Conservation (phyloP, 2,797 vertebrate species). For the Masticophis lateralis region DNA sequence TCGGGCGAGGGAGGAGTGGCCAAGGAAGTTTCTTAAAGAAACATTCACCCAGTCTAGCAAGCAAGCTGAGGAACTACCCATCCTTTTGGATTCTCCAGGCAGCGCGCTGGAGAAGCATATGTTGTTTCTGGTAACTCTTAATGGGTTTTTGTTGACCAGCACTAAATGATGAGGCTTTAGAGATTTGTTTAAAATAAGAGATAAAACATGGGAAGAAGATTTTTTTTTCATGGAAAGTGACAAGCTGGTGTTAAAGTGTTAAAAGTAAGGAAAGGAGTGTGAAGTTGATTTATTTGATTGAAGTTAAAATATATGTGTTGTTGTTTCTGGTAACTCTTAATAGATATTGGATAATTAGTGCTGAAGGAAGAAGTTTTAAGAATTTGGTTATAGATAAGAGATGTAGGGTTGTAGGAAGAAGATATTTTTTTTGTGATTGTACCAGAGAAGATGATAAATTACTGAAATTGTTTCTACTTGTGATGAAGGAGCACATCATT, state of each 20-base stretch:
- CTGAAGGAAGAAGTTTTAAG: not conserved
- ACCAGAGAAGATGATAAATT: no score
- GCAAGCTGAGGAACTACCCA: no score
- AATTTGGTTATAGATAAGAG: not conserved
- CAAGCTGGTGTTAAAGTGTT: not conserved
- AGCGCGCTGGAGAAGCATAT: no score
- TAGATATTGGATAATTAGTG: not conserved
- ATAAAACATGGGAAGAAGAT: not conserved
- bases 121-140: not conserved
- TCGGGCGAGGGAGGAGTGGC: no score
- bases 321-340: not conserved
- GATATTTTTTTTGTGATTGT: no score
- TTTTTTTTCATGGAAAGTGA: not conserved
- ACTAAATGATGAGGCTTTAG: not conserved
- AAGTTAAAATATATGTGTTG: not conserved
- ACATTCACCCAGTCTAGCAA: no score
- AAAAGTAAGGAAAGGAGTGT: not conserved
- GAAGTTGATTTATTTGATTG: not conserved
- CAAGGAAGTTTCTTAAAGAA: no score
- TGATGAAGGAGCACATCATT: not conserved
- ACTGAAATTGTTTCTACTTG: not conserved
- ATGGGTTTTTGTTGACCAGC: not conserved
- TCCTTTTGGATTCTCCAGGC: no score
- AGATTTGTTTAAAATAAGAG: not conserved
- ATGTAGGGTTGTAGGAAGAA: no score